Base-by-base conservation (phyloP, 2,113 vertebrate species). In the Siphamia tubifer region DNA sequence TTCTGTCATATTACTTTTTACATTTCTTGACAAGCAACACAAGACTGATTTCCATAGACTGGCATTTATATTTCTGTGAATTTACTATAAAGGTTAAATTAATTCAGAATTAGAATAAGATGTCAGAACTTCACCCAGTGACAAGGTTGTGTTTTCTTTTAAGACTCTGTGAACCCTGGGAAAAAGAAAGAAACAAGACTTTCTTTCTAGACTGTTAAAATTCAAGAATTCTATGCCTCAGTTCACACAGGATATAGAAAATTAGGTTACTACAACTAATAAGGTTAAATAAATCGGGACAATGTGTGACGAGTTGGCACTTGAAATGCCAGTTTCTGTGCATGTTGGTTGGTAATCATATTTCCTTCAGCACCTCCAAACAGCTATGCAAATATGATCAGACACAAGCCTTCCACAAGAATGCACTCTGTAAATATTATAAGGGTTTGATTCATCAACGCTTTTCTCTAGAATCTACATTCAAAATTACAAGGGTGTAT, bases 1-100 rank as follows among this genome's bases (percentile, higher is more conserved):
- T 17, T 30, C 24, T 39, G 56, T 77, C 49, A 35, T 51, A 69
- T 77, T 28, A 65, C 34, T 24, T n/a, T 31, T 13, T 38, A 30
- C 16, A 48, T 36, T 51, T 17, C n/a, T 13, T 28, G 6, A n/a
- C 23, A 2, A 47, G 13, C 27, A 27, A n/a, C n/a, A 48, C n/a
- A n/a, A 24, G 20, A 20, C 21, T 6, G 2, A 2, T 9, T 44
- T 13, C 11, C 42, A 24, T n/a, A n/a, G n/a, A n/a, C n/a, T n/a
- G n/a, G n/a, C n/a, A n/a, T n/a, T n/a, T n/a, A n/a, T n/a, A n/a
- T n/a, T n/a, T 54, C 12, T 21, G 35, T n/a, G n/a, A n/a, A n/a
- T n/a, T n/a, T n/a, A n/a, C n/a, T n/a, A n/a, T n/a, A n/a, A n/a
- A n/a, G n/a, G n/a, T n/a, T n/a, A n/a, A n/a, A n/a, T n/a, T n/a